These are phyloP conservation scores for Gulo gulo DNA, from an alignment of 2,113 vertebrate species.

Conservation along the genomic window DNA sequence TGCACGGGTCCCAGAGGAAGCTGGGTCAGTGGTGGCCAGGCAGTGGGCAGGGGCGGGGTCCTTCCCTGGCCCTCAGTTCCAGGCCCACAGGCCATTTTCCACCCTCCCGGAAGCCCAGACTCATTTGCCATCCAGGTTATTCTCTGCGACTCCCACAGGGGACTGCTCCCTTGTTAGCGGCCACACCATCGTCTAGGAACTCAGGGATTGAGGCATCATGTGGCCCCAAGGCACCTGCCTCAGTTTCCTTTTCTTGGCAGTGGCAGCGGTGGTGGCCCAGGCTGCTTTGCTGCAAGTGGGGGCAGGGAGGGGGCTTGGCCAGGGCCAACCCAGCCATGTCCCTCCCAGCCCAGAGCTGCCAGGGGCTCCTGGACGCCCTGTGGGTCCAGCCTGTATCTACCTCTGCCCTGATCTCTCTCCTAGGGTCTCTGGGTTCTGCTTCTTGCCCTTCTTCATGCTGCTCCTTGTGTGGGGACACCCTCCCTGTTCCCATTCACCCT, in stretches of 20 bases:
- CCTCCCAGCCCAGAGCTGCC: not conserved
- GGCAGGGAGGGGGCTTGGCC: not conserved
- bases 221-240: not conserved
- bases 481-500: not conserved
- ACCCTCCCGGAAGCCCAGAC: accelerated
- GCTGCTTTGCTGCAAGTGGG: not conserved
- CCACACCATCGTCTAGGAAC: not conserved
- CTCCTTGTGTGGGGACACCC: not conserved
- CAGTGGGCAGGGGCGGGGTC: not conserved
- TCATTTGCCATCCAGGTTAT: accelerated
- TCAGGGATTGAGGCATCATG: accelerated
- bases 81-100: accelerated
- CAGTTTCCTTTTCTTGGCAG: not conserved
- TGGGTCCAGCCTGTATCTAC: not conserved
- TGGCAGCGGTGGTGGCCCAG: not conserved
- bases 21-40: not conserved
- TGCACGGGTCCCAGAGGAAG: accelerated
- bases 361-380: not conserved
- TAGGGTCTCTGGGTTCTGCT: not conserved
- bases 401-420: not conserved
- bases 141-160: not conserved
- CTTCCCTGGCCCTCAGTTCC: not conserved
- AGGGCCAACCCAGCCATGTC: not conserved
- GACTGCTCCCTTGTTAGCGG: not conserved
- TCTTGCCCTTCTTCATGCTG: not conserved